Evolutionary conservation across 2,888 invertebrate species (phyloP).

Genomic region (Lutraria lutraria): DNA sequence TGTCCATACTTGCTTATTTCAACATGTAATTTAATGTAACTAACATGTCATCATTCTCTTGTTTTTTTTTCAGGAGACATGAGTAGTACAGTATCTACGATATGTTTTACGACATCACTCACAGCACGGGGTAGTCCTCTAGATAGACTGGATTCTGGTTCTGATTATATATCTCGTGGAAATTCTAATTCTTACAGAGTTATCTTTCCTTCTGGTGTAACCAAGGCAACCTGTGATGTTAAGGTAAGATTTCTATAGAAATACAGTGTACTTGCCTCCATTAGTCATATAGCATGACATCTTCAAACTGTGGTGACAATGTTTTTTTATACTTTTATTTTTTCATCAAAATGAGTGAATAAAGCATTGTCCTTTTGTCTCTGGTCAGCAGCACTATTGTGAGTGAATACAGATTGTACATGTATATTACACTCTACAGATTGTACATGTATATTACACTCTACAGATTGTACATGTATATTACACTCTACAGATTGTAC

Average conservation of each 20-base stretch:
- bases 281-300: too few relatives aligned
- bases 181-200: slow-evolving; percentile 79
- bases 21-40: not conserved
- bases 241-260: slow-evolving; percentile 74
- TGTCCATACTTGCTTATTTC: not conserved
- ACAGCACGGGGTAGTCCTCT: slow-evolving; percentile 84
- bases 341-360: too few relatives aligned
- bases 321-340: too few relatives aligned
- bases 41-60: not conserved
- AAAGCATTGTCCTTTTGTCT: too few relatives aligned
- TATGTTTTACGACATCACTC: slow-evolving; percentile 82
- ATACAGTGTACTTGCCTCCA: not conserved
- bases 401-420: too few relatives aligned
- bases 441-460: too few relatives aligned
- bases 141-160: slow-evolving; percentile 81
- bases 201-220: slow-evolving; percentile 81
- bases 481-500: slow-evolving; percentile 59
- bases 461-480: not conserved
- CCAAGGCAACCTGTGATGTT: slow-evolving; percentile 82
- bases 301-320: too few relatives aligned
- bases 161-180: slow-evolving; percentile 83
- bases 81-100: slow-evolving; percentile 81
- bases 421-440: too few relatives aligned
- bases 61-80: slow-evolving; percentile 78
- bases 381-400: too few relatives aligned